Evolutionary conservation across 2,888 invertebrate species (phyloP).

Genomic region (Nephrocerus scutellatus): DNA sequence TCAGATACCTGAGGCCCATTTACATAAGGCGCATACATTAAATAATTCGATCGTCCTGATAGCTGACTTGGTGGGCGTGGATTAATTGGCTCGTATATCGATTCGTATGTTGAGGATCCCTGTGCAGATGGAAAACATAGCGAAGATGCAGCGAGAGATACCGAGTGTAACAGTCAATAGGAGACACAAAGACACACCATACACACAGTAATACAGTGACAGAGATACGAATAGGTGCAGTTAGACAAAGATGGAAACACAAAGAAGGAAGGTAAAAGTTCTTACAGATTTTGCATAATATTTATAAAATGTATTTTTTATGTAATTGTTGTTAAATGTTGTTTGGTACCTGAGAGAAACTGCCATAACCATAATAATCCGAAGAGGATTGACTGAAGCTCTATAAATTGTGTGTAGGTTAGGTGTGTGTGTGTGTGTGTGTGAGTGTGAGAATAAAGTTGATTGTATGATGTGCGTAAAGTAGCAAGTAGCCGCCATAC

Average conservation of each 20-base stretch:
- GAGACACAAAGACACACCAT: too few species aligned
- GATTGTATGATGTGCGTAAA: too few species aligned
- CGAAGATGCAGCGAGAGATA: constrained; percentile 1
- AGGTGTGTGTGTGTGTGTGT: too few species aligned
- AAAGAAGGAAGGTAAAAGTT: constrained; percentile 1
- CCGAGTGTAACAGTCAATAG: too few species aligned
- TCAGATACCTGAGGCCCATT: constrained; percentile 41
- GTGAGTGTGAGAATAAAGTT: too few species aligned
- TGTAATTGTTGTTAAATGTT: too few species aligned
- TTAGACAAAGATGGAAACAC: not conserved
- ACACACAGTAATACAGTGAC: too few species aligned
- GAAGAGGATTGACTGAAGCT: constrained; percentile 31
- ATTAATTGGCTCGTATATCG: constrained; percentile 87
- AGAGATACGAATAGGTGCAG: too few species aligned
- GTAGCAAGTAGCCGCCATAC: too few species aligned
- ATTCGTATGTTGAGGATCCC: constrained; percentile 73
- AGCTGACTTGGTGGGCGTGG: constrained; percentile 68
- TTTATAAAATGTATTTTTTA: not conserved
- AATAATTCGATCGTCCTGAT: constrained; percentile 60
- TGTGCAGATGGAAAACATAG: constrained; percentile 32
- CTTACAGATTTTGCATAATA: too few species aligned
- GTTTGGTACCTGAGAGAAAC: constrained; percentile 61
- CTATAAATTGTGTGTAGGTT: too few species aligned
- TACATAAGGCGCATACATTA: constrained; percentile 60
- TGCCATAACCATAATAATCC: constrained; percentile 55